Base-by-base conservation (phyloP, 2,888 invertebrate species). In the Drosophila histrio region DNA sequence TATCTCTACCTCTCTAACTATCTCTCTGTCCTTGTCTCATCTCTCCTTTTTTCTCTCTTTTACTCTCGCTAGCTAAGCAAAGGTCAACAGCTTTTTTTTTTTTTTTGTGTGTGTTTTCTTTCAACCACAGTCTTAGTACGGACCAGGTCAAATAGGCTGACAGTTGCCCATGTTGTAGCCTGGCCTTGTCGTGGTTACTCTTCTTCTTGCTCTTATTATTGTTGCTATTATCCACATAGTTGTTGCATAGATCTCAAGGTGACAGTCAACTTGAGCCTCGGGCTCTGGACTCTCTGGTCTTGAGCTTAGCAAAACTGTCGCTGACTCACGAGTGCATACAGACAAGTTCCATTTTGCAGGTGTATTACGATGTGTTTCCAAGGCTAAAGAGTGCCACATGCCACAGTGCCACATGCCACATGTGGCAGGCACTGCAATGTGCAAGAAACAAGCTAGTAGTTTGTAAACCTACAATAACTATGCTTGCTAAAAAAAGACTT, bases 131-230 rank as follows among this genome's bases (percentile, higher is more conserved):
- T 38, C 44, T 57, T 64, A 50, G 30, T 57, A 32, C 34, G 53
- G 54, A 76, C 38, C 65, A 67, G 77, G 72, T 75, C 72, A 72
- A 66, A 72, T 76, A 66, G 76, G 73, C 76, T 64, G 73, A 64
- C 73, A 73, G 75, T 75, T 74, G 72, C 32, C 58, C 69, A 60
- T 64, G 60, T 60, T 58, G 39, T 26, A 21, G 19, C 53, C 38
- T 63, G 70, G 57, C 76, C 76, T 73, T 73, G 76, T 73, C 54
- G 47, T 57, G 6, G 11, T 19, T 9, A n/a, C 4, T n/a, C 15
- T 11, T 21, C 15, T 13, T 26, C 21, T n/a, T 57, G 8, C 9
- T 15, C 36, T 30, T 22, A 7, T 17, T 24, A 15, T 19, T 28
- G 24, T 19, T 62, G 46, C 13, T 56, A 30, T 17, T 52, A 39